Evolutionary conservation across 1,140 invertebrate genomes (phyloP).

Genomic region (Zaprionus nigranus): DNA sequence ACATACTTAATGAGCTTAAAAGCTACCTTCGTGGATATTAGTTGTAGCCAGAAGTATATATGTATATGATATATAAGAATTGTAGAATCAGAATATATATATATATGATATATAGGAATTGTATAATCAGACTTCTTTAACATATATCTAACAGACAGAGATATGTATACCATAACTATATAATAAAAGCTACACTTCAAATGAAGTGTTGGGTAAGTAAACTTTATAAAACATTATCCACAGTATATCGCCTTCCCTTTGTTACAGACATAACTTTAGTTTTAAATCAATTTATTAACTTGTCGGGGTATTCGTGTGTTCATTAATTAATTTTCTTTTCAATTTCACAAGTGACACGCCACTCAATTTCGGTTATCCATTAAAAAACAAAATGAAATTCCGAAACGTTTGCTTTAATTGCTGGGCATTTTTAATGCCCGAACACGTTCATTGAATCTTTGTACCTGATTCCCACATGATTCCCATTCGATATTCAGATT

Average conservation of each 20-base stretch:
- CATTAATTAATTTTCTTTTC: not conserved
- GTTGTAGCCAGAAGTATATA: too few relatives aligned
- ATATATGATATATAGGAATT: too few relatives aligned
- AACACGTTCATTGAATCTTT: conserved; percentile 32
- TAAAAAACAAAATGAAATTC: conserved; percentile 39
- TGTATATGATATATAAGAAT: too few relatives aligned
- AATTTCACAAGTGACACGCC: conserved; percentile 2
- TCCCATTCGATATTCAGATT: not conserved
- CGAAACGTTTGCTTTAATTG: conserved; percentile 52
- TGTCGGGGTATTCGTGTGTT: not conserved
- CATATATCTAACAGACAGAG: not conserved
- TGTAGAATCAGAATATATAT: too few relatives aligned
- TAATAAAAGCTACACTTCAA: not conserved
- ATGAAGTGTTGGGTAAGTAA: not conserved
- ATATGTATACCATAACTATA: too few relatives aligned
- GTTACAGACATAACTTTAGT: not conserved
- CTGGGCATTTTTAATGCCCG: conserved; percentile 41
- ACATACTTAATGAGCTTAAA: too few relatives aligned
- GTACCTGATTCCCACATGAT: not conserved
- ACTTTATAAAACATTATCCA: not conserved
- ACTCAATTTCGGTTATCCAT: conserved; percentile 17
- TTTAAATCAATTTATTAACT: not conserved
- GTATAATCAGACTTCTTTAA: too few relatives aligned
- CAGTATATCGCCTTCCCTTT: not conserved
- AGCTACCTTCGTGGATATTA: too few relatives aligned